Base-by-base conservation (phyloP, 2,888 invertebrate species). In the Diaprepes abbreviatus region DNA sequence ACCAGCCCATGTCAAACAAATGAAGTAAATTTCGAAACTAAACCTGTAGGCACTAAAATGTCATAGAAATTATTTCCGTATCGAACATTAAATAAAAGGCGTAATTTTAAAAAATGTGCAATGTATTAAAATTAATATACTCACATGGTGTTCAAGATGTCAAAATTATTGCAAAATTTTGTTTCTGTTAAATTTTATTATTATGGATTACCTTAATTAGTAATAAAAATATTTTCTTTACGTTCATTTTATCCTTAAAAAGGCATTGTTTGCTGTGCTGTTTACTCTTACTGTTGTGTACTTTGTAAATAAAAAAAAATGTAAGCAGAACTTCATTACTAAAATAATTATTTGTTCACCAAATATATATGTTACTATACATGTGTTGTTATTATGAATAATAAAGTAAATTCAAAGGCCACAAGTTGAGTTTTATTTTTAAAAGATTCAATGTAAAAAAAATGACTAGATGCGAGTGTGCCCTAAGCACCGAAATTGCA, bases 281-380 rank as follows among this genome's bases (percentile, higher is more conserved):
- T 68, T 71, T 55, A 55, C 54, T 78, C 75, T 79, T 78, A 77
- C 77, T 79, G 78, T 73, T 71, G 67, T 73, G 71, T 60, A 71
- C 64, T 72, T 58, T 68, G 58, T 64, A 70, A 54, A 64, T 64
- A 72, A 69, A 72, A 75, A 78, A 74, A 71, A 63, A 76, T 76
- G 75, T 77, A 79, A 77, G 76, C 77, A 74, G 78, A 81, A 80
- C 80, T 80, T 79, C 79, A 81, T 78, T 78, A 78, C 76, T 75
- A 81, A 74, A 80, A 78, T 78, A 78, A 82, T 83, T 81, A 83
- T 84, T 84, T 84, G 83, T 84, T 84, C 83, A 83, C 83, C 81
- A 82, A 83, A 82, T 83, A 83, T 85, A 81, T 84, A 84, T 85
- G 84, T 85, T 84, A 84, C 80, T 77, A 83, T 84, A 84, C 83